Conservation (phyloP, 2,888 invertebrate species). For the Drosophila helvetica region DNA sequence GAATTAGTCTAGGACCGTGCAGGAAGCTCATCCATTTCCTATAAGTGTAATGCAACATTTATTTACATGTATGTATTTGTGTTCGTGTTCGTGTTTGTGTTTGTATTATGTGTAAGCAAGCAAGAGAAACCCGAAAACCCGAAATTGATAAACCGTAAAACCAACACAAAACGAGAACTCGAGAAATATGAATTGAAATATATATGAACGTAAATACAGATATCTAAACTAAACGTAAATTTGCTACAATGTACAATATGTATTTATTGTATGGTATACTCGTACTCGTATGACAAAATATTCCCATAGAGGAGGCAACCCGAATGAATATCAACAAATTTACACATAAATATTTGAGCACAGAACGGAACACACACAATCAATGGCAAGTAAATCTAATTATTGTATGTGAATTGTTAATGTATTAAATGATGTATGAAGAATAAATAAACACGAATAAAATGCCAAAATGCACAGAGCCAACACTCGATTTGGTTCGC, state of each 20-base stretch:
- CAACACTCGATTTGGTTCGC: too few species aligned
- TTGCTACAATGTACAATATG: constrained; percentile 13
- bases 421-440: constrained; percentile 71
- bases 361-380: constrained; percentile 60
- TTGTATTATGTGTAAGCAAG: constrained; percentile 46
- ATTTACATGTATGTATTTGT: neutral
- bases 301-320: constrained; percentile 10
- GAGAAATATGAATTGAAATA: constrained; percentile 11
- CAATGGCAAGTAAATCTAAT: constrained; percentile 73
- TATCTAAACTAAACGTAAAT: constrained; percentile 2
- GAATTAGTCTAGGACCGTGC: constrained; percentile 34
- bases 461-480: constrained; percentile 2
- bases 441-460: constrained; percentile 52
- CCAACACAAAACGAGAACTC: constrained; percentile 15
- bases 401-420: constrained; percentile 78
- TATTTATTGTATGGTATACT: constrained; percentile 28
- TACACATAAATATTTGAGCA: constrained; percentile 58
- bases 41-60: constrained; percentile 50
- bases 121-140: constrained; percentile 10
- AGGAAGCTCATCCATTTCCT: constrained; percentile 37
- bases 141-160: neutral
- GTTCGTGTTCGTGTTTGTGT: neutral
- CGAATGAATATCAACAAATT: constrained; percentile 47
- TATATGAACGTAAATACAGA: constrained; percentile 25
- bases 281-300: constrained; percentile 27